Percentiles rank a stretch among this genome's conserved stretches.
phyloP scores from a whole-genome alignment of 2,113 vertebrate genomes.

The Alces alces region DNA sequence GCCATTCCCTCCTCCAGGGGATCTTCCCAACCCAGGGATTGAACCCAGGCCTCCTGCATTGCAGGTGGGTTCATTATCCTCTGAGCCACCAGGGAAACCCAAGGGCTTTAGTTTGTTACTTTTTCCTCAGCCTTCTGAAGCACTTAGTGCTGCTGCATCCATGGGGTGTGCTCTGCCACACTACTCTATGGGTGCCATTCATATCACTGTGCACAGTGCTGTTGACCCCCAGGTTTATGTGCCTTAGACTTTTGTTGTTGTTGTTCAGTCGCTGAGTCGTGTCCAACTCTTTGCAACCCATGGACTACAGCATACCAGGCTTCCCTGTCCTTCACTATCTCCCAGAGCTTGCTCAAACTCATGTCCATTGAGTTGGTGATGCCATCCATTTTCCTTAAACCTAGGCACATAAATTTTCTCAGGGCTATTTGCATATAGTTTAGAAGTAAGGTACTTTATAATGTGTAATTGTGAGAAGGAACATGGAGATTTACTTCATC shows the following conservation, averaged over 20 bases:
- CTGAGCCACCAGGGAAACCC: background rate
- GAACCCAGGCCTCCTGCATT: background rate
- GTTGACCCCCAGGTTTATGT: fast-evolving
- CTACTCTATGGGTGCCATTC: fast-evolving
- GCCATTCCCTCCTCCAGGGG: background rate
- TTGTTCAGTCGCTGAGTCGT: background rate
- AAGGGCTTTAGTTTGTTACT: fast-evolving
- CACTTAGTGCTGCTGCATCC: fast-evolving
- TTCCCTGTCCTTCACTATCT: no score
- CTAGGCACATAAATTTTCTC: background rate
- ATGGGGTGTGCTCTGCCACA: fast-evolving
- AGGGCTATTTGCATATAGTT: background rate
- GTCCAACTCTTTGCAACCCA: background rate
- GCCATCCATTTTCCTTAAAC: no score
- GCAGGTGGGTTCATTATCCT: background rate
- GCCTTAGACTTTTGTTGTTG: background rate
- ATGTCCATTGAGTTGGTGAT: no score
- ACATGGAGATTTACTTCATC: background rate
- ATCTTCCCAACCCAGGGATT: background rate
- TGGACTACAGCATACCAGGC: no score
- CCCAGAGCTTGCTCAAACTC: no score
- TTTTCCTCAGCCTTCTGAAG: background rate
- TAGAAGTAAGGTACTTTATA: background rate
- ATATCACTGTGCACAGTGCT: fast-evolving
- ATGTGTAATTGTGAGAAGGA: background rate